A percentile compares a stretch with the other conserved stretches of the same genome.
These are phyloP conservation scores for Diarsia mendica DNA, from an alignment of 2,888 invertebrate species.

Conservation along the genomic window DNA sequence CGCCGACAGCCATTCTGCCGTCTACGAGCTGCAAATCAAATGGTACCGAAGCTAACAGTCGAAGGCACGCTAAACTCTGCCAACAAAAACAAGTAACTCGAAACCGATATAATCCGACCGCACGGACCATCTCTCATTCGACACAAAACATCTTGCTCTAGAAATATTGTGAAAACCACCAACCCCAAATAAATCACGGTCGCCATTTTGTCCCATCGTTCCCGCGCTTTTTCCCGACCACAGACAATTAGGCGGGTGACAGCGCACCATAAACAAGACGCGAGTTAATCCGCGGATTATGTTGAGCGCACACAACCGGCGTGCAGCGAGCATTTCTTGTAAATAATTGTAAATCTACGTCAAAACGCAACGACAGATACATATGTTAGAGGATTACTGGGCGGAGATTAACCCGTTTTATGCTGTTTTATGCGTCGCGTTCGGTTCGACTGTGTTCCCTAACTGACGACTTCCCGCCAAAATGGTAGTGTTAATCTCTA, in stretches of 20 bases:
- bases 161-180: constrained; percentile 86
- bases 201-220: constrained; percentile 83
- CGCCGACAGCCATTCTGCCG: constrained; percentile 37
- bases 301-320: constrained; percentile 84
- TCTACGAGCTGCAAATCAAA: constrained; percentile 52
- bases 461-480: constrained; percentile 86
- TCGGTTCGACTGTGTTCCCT: constrained; percentile 72
- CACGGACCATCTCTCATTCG: constrained; percentile 82
- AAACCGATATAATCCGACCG: constrained; percentile 80
- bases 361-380: constrained; percentile 89
- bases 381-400: constrained; percentile 88
- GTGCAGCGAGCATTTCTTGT: constrained; percentile 81
- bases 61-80: constrained; percentile 71
- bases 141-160: constrained; percentile 88
- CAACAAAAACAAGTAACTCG: constrained; percentile 84
- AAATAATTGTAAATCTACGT: constrained; percentile 91
- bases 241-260: constrained; percentile 85
- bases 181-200: constrained; percentile 82
- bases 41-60: constrained; percentile 63
- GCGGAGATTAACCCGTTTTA: constrained; percentile 87
- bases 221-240: constrained; percentile 83
- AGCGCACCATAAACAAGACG: constrained; percentile 85
- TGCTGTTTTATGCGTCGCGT: constrained; percentile 83
- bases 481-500: constrained; percentile 82
- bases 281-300: constrained; percentile 86